phyloP scores from a whole-genome alignment of 37 sponge, comb jelly and placozoan species.

The Halisarca cf. caerulea region DNA sequence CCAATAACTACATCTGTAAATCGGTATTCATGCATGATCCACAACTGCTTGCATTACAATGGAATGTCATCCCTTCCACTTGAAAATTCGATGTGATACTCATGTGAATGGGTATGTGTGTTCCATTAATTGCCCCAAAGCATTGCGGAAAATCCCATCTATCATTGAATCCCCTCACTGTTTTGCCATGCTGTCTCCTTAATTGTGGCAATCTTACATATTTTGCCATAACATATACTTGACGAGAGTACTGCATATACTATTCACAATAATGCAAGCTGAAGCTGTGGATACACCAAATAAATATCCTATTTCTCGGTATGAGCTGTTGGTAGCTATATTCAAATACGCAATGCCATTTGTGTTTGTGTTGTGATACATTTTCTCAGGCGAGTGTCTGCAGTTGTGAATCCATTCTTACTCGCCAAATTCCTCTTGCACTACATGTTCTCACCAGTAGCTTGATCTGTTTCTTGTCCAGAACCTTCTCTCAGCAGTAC shows the following conservation, averaged over 20 bases:
- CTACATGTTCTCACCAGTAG: constrained; percentile 21
- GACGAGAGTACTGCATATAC: neutral
- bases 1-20: constrained; percentile 10
- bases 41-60: neutral
- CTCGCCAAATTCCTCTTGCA: neutral
- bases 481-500: too few relatives aligned
- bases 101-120: neutral
- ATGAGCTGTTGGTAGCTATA: neutral
- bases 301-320: neutral
- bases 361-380: neutral
- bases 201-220: neutral
- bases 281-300: constrained; percentile 5
- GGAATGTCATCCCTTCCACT: constrained; percentile 1
- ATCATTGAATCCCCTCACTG: neutral
- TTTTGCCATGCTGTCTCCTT: too few relatives aligned
- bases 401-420: constrained; percentile 30
- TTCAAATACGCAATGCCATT: constrained; percentile 21
- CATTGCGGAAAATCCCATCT: constrained; percentile 15
- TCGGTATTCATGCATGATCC: constrained; percentile 2
- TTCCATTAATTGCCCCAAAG: constrained; percentile 10
- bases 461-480: too few relatives aligned
- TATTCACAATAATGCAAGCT: neutral
- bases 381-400: neutral
- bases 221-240: neutral
- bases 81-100: neutral